Conservation (phyloP, 37 sponge, comb jelly and placozoan species). For the Hormiphora californensis region DNA sequence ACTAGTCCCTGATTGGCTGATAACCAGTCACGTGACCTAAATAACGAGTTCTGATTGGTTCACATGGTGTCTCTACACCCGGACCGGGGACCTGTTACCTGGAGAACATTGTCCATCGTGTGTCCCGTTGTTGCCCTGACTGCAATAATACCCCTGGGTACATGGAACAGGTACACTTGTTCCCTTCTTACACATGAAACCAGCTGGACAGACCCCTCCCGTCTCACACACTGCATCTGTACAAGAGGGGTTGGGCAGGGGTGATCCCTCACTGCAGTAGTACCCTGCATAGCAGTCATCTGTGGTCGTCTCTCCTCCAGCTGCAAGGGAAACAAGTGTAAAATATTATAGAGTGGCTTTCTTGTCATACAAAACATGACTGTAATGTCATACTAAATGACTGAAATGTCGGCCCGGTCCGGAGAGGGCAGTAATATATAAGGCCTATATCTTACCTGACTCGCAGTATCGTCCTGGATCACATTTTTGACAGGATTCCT, state of each 20-base stretch:
- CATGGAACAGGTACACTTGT: neutral
- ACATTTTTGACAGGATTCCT: neutral
- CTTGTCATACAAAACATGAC: no score
- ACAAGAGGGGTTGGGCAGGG: neutral
- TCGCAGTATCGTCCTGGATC: neutral
- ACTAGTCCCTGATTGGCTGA: no score
- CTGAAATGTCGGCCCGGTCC: no score
- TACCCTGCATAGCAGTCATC: constrained; percentile 34
- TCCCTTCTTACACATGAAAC: constrained; percentile 10
- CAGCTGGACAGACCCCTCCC: constrained; percentile 43
- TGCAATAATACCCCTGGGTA: constrained; percentile 1
- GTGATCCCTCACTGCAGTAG: constrained; percentile 8
- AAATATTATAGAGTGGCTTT: neutral
- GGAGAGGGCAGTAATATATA: no score
- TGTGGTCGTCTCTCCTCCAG: neutral
- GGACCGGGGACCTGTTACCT: no score
- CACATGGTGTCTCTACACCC: no score
- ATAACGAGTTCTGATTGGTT: no score
- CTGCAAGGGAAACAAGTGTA: neutral
- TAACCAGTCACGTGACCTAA: no score
- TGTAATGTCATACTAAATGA: no score
- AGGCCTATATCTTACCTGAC: neutral
- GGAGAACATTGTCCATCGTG: neutral
- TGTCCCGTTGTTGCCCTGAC: constrained; percentile 15
- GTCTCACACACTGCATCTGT: constrained; percentile 14